A percentile compares a stretch with the other conserved stretches of the same genome.
Conservation (phyloP, 2,888 invertebrate genomes). For the Tridacna crocea region DNA sequence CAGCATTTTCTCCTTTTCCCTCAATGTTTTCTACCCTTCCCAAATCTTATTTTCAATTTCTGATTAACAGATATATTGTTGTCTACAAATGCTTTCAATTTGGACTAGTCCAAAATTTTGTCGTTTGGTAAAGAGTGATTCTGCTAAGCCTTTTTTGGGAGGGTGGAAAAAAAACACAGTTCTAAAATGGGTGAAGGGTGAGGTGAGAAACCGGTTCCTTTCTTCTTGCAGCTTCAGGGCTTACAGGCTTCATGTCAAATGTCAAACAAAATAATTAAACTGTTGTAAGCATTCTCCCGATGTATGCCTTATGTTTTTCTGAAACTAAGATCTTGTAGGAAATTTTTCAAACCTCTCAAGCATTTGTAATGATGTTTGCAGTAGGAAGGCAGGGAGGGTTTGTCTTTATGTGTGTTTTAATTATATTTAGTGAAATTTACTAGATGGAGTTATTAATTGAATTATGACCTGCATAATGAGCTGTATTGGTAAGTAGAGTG, state of each 20-base stretch:
- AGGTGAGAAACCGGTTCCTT: neutral
- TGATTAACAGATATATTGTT: too few species aligned
- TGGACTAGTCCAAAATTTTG: too few species aligned
- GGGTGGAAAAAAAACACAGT: neutral
- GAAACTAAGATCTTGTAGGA: neutral
- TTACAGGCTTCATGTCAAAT: conserved; percentile 20
- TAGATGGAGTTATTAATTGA: too few species aligned
- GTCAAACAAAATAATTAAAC: conserved; percentile 27
- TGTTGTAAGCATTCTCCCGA: conserved; percentile 12
- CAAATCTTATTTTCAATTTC: too few species aligned
- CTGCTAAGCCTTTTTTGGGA: too few species aligned
- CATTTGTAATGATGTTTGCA: conserved; percentile 17
- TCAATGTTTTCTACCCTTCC: too few species aligned
- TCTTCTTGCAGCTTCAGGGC: conserved; percentile 7
- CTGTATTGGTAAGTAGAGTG: too few species aligned
- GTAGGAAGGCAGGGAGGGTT: neutral
- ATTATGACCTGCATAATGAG: too few species aligned
- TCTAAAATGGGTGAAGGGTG: neutral
- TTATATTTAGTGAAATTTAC: neutral
- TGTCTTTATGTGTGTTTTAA: neutral
- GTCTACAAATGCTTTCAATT: too few species aligned
- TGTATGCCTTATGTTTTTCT: conserved; percentile 20
- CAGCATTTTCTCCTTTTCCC: too few species aligned
- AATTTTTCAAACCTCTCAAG: neutral
- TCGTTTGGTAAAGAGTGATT: too few species aligned